phyloP scores from a whole-genome alignment of 2,888 invertebrate species.

The Thumatha senex region DNA sequence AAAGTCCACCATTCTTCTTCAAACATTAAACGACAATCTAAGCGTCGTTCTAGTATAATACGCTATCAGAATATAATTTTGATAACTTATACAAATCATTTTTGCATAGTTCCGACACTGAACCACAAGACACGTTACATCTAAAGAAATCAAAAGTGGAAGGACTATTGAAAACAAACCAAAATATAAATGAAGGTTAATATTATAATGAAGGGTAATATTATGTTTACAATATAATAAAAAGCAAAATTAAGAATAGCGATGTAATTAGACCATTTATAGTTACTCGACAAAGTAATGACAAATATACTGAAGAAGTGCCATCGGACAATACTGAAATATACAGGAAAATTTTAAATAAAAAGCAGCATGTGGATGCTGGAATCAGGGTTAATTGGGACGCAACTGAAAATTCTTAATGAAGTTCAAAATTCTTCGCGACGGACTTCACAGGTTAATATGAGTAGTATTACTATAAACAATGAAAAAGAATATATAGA shows the following conservation, averaged over 20 bases:
- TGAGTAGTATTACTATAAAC: conserved; percentile 11
- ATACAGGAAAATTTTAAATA: neutral
- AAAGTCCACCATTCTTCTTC: neutral
- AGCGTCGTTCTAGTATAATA: neutral
- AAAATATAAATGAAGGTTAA: too few relatives aligned
- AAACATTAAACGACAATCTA: neutral
- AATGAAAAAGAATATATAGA: conserved; percentile 28
- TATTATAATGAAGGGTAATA: neutral
- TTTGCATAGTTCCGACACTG: neutral
- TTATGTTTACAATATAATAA: neutral
- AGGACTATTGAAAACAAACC: too few relatives aligned
- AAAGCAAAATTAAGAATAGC: neutral
- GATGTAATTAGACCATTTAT: neutral
- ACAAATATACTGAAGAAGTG: neutral
- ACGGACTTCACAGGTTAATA: conserved; percentile 18
- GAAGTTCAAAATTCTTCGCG: conserved; percentile 22
- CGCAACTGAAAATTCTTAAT: conserved; percentile 6
- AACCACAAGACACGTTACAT: neutral
- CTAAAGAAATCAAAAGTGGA: neutral
- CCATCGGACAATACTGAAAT: neutral
- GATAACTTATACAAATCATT: neutral
- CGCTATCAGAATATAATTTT: neutral
- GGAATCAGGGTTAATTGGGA: neutral
- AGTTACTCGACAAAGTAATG: neutral
- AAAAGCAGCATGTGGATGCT: neutral